These are phyloP conservation scores for Grallaria varia DNA, from an alignment of 2,113 vertebrate genomes.

Conservation along the genomic window DNA sequence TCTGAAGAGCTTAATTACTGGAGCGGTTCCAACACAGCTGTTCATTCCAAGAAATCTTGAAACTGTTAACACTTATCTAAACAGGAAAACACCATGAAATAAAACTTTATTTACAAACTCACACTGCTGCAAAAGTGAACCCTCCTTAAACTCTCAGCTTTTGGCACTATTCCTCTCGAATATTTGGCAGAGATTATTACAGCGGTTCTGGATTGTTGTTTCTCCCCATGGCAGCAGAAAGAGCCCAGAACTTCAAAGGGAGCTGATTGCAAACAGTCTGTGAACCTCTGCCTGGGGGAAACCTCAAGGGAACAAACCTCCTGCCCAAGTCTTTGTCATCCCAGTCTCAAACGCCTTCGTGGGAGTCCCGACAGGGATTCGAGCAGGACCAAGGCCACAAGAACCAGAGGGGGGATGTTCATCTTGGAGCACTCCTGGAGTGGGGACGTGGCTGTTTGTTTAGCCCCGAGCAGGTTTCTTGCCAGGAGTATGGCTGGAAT, in stretches of 20 bases:
- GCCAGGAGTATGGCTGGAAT: neutral
- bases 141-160: neutral
- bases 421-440: neutral
- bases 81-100: constrained; percentile 53
- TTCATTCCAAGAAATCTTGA: constrained; percentile 44
- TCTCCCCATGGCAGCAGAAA: neutral
- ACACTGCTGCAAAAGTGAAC: constrained; percentile 38
- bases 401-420: neutral
- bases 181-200: neutral
- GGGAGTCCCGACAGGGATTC: neutral
- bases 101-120: constrained; percentile 58
- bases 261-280: neutral
- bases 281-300: neutral
- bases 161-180: neutral
- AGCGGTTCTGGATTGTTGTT: neutral
- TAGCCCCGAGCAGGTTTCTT: neutral
- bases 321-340: neutral
- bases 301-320: neutral
- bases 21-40: constrained; percentile 24
- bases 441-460: neutral
- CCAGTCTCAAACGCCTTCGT: neutral
- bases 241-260: neutral
- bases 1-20: constrained; percentile 1
- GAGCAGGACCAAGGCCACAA: neutral
- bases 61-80: constrained; percentile 49